Evolutionary conservation across 2,797 vertebrate species (phyloP), one percentile per base, ranked within the genome.

Genomic region (Champsocephalus gunnari): DNA sequence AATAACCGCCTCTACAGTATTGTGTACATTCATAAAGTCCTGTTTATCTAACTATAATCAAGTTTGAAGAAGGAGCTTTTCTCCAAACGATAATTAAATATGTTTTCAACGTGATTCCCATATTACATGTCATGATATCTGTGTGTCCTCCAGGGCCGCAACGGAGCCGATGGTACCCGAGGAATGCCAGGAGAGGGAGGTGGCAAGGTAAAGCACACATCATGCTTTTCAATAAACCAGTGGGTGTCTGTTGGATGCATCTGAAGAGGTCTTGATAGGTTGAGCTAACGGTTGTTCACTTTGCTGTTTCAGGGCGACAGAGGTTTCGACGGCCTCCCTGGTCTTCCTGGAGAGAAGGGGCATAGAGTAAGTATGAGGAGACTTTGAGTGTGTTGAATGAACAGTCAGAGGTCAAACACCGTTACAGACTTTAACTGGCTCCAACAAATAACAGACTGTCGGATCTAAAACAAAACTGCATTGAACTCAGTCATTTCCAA

Each of bases 161-260:
- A 97, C 5, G 98, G 98, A 88, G 95, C 97, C 13, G 98, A 99
- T 43, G 98, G 98, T 61, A 94, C 97, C 74, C 94, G 98, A 93
- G 98, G 98, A 85, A 97, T 98, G 95, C 98, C 98, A 5, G 98
- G 98, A 91, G 98, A 99, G 88, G 74, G 95, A 4, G 98, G 98
- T n/a, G 50, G 86, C 69, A 99, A 99, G 96, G 98, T 98, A 91
- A 87, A 87, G 49, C 1, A 43, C n/a, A 41, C 19, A 44, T 34
- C 13, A 3, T 3, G n/a, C 63, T 41, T 10, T 50, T 8, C 2
- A 17, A 19, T 61, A 53, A 34, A 45, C 19, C 43, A 34, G 5
- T 12, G 1, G 12, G 24, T 21, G 43, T 51, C 24, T 38, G 24
- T 51, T 12, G 9, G n/a, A 60, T 58, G 47, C 9, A 0, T 71